Evolutionary conservation across 1,140 invertebrate species (phyloP).

Genomic region (Ectropis grisescens): DNA sequence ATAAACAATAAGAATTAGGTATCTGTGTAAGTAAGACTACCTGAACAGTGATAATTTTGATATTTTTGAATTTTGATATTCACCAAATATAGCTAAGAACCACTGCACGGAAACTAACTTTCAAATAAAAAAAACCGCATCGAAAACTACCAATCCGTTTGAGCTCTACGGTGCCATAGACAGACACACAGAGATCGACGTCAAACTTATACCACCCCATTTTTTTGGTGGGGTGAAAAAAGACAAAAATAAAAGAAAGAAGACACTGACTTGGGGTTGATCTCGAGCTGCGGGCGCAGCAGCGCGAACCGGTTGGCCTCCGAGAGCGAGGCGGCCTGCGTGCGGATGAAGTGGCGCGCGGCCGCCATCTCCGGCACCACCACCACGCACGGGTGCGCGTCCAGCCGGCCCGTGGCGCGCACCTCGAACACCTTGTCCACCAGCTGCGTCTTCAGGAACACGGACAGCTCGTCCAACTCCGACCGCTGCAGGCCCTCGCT

Average conservation of each 20-base stretch:
- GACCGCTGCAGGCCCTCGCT: constrained; percentile 77
- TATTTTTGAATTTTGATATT: no score
- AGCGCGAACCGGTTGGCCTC: constrained; percentile 90
- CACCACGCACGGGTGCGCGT: constrained; percentile 92
- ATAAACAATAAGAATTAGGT: neutral
- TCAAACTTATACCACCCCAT: no score
- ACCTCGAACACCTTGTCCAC: constrained; percentile 84
- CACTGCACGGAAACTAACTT: no score
- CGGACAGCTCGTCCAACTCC: constrained; percentile 82
- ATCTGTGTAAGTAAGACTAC: no score
- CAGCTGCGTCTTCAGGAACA: constrained; percentile 84
- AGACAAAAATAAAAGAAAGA: no score
- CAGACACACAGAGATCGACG: no score
- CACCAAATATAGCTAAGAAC: no score
- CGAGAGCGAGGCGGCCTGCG: constrained; percentile 86
- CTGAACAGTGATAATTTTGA: no score
- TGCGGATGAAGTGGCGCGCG: constrained; percentile 93
- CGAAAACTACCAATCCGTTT: no score
- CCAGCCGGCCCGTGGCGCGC: constrained; percentile 86
- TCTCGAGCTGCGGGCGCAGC: constrained; percentile 92
- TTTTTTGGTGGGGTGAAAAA: no score
- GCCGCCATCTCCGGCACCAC: constrained; percentile 97
- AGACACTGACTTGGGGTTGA: constrained; percentile 88
- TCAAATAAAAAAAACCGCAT: no score
- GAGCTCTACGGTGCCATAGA: no score